Evolutionary conservation across 2,797 vertebrate genomes (phyloP), one percentile per base, ranked within the genome.

Genomic region (Poeciliopsis gracilis): DNA sequence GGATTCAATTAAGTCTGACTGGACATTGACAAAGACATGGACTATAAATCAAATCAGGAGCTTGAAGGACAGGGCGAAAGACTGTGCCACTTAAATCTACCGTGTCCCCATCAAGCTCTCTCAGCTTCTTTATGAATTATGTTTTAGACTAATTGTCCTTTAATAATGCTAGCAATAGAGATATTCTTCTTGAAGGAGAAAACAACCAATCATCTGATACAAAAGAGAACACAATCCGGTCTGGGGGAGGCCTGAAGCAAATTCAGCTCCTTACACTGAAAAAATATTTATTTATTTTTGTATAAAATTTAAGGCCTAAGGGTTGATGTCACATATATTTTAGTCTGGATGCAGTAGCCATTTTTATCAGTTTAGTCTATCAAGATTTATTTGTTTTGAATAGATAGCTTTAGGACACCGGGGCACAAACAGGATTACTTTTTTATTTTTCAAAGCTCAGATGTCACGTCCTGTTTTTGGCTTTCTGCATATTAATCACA

Each of bases 21-120:
- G 86, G 88, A 90, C 79, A 77, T 30, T 30, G 53, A 72, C 83
- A 85, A 89, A 25, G 84, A 87, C 77, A 13, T 46, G 72, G 61
- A 59, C 78, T 38, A 77, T 90, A 88, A 93, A 92, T 92, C 90
- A 90, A 79, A 92, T 93, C 87, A 82, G 45, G 73, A 69, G 81
- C 66, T 84, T 38, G 51, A 45, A 82, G 78, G 80, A 85, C 63
- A 82, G 74, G 75, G 84, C 77, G 36, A 51, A 66, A 76, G 53
- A 81, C 80, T 83, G 80, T 75, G 16, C 36, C 67, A 72, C 46
- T 16, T 43, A 75, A 53, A 76, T 80, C 57, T 67, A 82, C 59
- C 46, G 46, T 63, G 76, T 85, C 84, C 66, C 25, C 49, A 76
- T 28, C 84, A 82, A 89, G 41, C 82, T 85, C 82, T 69, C 72